Evolutionary conservation across 2,113 vertebrate species (phyloP), one percentile per base, ranked within the genome.

Genomic region (Dunckerocampus dactyliophorus): DNA sequence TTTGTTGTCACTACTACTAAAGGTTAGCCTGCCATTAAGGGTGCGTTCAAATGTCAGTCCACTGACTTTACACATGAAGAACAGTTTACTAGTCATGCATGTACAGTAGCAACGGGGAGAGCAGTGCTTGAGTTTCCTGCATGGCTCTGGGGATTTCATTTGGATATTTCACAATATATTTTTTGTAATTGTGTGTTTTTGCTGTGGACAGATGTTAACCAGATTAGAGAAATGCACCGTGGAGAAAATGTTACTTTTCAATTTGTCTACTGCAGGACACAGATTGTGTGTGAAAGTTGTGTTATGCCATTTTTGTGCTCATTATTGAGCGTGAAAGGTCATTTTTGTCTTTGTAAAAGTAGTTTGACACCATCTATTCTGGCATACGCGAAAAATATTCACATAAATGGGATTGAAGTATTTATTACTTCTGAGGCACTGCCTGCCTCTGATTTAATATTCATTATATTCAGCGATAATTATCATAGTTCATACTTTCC

Each of bases 11-110:
- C 12, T 8, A 57, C n/a, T 39, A 20, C 11, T 14, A 21, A 43
- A 12, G n/a, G 19, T 57, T 15, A 22, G 53, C n/a, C 34, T 39
- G 34, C 53, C 31, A 19, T 39, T 20, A 57, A 21, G 1, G 55
- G 39, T 43, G 55, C 37, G 19, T 57, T 57, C 12, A 22, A 57
- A 15, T 58, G 39, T 39, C 37, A 58, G 20, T 43, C 55, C 20
- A 4, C 12, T 17, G 21, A 45, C 43, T 45, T 58, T n/a, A 58
- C 55, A 58, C 39, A 45, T 22, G n/a, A 57, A 43, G 13, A 22
- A 22, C 39, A 16, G 39, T 45, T 58, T 21, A 58, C 55, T 21
- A 10, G 39, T 58, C 55, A 58, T 55, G 55, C 55, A 43, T 58
- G 19, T 34, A 34, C 31, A 34, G 31, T 45, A 37, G 11, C 4